phyloP scores from a whole-genome alignment of 1,140 invertebrate genomes.

The Zaprionus camerounensis region DNA sequence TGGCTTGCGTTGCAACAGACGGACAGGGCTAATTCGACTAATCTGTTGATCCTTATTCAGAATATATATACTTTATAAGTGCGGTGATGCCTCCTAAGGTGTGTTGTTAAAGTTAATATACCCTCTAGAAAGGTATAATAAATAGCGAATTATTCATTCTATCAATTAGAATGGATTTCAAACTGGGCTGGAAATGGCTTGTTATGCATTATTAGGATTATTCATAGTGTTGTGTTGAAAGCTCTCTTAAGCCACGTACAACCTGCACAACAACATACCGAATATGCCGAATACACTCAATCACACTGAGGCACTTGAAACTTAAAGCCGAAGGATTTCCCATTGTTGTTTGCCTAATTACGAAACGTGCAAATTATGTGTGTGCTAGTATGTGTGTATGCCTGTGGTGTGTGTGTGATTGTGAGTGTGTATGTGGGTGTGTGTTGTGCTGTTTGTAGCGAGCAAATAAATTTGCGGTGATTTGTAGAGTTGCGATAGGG shows the following conservation, averaged over 20 bases:
- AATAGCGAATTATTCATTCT: background rate
- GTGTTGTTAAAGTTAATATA: too few species aligned
- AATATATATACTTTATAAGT: too few species aligned
- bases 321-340: constrained; percentile 3
- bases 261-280: background rate
- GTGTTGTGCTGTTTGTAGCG: constrained; percentile 31
- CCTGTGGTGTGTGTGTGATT: constrained; percentile 19
- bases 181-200: background rate
- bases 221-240: background rate
- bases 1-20: too few species aligned
- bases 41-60: too few species aligned
- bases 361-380: constrained; percentile 15
- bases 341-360: constrained; percentile 29
- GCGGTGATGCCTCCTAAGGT: too few species aligned
- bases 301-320: background rate
- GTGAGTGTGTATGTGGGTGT: constrained; percentile 4
- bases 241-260: background rate
- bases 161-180: background rate
- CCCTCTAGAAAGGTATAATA: background rate
- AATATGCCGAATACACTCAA: background rate
- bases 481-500: constrained; percentile 56
- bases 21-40: too few species aligned
- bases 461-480: constrained; percentile 76
- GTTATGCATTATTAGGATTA: constrained; percentile 1
- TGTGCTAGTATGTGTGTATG: constrained; percentile 13